Evolutionary conservation across 2,797 vertebrate species (phyloP).

Genomic region (Xyrichtys novacula): DNA sequence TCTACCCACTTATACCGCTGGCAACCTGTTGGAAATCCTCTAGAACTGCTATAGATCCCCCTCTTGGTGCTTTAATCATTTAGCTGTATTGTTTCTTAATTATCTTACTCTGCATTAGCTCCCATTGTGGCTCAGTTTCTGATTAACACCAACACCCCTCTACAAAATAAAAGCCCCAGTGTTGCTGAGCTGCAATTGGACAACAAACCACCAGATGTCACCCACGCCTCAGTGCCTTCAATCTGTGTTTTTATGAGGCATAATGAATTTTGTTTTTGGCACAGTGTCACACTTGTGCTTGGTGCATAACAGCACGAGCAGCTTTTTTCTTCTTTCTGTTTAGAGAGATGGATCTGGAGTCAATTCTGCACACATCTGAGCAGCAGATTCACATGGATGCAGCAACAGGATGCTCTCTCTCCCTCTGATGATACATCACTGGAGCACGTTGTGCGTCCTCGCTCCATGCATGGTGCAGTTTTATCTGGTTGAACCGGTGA

Average conservation of each 20-base stretch:
- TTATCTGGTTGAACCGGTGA: slow-evolving; percentile 35
- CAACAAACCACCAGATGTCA: slow-evolving; percentile 75
- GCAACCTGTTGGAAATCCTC: slow-evolving; percentile 7
- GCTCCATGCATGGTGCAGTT: slow-evolving; percentile 47
- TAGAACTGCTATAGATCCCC: slow-evolving; percentile 1
- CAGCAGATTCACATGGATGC: slow-evolving; percentile 8
- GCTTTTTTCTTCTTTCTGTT: slow-evolving; percentile 4
- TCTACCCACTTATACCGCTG: background rate
- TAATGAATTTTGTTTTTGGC: slow-evolving; percentile 66
- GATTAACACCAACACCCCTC: slow-evolving; percentile 42
- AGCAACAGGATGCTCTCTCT: slow-evolving; percentile 57
- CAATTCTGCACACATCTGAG: slow-evolving; percentile 34
- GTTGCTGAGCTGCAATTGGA: slow-evolving; percentile 42
- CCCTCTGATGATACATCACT: slow-evolving; percentile 34
- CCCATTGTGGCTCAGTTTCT: slow-evolving; percentile 43
- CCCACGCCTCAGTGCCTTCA: slow-evolving; percentile 54
- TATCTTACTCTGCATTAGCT: slow-evolving; percentile 13
- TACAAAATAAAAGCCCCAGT: background rate
- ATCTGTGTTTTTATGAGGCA: slow-evolving; percentile 52
- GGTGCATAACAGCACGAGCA: slow-evolving; percentile 42
- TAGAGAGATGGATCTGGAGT: slow-evolving; percentile 38
- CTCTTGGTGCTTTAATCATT: slow-evolving; percentile 28
- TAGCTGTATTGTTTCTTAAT: slow-evolving; percentile 33
- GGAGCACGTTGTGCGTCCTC: slow-evolving; percentile 33
- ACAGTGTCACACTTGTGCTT: slow-evolving; percentile 43